Evolutionary conservation across 2,888 invertebrate species (phyloP).

Genomic region (Epinotia demarniana): DNA sequence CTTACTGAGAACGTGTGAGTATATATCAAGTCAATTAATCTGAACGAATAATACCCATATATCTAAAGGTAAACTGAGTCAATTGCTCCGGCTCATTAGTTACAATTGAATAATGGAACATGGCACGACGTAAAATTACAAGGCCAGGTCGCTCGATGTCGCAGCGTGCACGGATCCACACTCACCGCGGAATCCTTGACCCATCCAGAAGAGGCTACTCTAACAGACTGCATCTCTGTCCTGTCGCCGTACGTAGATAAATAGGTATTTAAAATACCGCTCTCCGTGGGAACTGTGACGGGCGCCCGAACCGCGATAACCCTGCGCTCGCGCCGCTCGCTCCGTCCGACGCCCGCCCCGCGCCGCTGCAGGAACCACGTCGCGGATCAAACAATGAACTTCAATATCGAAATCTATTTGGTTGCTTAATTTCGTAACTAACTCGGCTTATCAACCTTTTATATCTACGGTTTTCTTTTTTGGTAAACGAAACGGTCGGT

Average conservation of each 20-base stretch:
- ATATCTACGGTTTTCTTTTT: slow-evolving; percentile 78
- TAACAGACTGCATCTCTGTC: slow-evolving; percentile 75
- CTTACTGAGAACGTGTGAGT: slow-evolving; percentile 32
- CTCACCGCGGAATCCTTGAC: slow-evolving; percentile 82
- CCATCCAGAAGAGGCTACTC: slow-evolving; percentile 84
- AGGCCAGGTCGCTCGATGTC: slow-evolving; percentile 73
- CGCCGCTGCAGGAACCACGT: slow-evolving; percentile 57
- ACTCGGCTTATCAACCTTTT: slow-evolving; percentile 68
- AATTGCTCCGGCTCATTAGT: slow-evolving; percentile 51
- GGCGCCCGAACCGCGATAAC: slow-evolving; percentile 72
- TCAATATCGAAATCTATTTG: slow-evolving; percentile 77
- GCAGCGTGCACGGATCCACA: slow-evolving; percentile 76
- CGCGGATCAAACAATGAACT: slow-evolving; percentile 78
- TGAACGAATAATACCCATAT: slow-evolving; percentile 39
- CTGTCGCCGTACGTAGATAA: slow-evolving; percentile 80
- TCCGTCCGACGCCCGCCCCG: slow-evolving; percentile 52
- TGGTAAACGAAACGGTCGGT: slow-evolving; percentile 66
- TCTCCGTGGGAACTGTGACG: slow-evolving; percentile 82
- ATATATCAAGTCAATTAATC: slow-evolving; percentile 40
- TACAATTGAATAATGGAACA: slow-evolving; percentile 72
- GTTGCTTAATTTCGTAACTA: slow-evolving; percentile 80
- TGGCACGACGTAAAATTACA: slow-evolving; percentile 71
- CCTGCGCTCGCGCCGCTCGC: slow-evolving; percentile 62
- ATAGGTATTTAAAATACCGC: slow-evolving; percentile 83
- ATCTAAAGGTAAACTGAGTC: slow-evolving; percentile 49